These are phyloP conservation scores for Ptilorrhoa leucosticta DNA, from an alignment of 2,113 vertebrate species.

Conservation along the genomic window DNA sequence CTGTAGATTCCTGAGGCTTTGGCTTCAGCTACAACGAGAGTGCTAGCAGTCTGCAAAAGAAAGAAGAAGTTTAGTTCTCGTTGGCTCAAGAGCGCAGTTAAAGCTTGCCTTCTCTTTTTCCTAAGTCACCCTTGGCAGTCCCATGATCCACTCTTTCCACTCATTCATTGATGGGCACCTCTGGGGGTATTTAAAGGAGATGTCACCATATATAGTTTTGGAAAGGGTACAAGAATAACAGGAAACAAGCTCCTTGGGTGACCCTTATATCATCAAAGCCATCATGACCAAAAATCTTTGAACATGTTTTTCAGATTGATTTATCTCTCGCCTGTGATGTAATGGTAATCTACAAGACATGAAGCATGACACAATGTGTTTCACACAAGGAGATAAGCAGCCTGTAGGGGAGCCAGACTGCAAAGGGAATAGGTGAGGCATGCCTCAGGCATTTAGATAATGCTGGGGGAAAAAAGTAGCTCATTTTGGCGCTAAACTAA, in stretches of 20 bases:
- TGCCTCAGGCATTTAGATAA: not conserved
- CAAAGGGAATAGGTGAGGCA: not conserved
- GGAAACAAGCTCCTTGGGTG: slow-evolving; percentile 58
- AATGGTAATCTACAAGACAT: not conserved
- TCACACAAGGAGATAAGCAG: not conserved
- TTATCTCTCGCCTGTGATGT: slow-evolving; percentile 21
- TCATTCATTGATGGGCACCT: not conserved
- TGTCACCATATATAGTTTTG: not conserved
- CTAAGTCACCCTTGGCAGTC: not conserved
- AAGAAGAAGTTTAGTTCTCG: slow-evolving; percentile 18
- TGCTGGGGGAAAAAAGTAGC: not conserved
- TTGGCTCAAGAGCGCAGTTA: not conserved
- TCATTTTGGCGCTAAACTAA: not conserved
- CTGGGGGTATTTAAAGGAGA: not conserved
- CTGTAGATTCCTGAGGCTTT: slow-evolving; percentile 87
- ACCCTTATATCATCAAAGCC: slow-evolving; percentile 4
- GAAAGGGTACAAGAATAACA: slow-evolving; percentile 63
- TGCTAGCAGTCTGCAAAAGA: slow-evolving; percentile 83
- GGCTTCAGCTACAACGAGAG: slow-evolving; percentile 84
- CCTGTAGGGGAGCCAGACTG: not conserved
- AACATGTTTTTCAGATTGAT: slow-evolving; percentile 4
- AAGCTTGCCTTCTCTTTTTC: not conserved
- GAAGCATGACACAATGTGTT: not conserved
- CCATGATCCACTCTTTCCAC: not conserved
- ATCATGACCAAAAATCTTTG: slow-evolving; percentile 32